Base-by-base conservation (phyloP, 2,797 vertebrate genomes). In the Setipinna tenuifilis region DNA sequence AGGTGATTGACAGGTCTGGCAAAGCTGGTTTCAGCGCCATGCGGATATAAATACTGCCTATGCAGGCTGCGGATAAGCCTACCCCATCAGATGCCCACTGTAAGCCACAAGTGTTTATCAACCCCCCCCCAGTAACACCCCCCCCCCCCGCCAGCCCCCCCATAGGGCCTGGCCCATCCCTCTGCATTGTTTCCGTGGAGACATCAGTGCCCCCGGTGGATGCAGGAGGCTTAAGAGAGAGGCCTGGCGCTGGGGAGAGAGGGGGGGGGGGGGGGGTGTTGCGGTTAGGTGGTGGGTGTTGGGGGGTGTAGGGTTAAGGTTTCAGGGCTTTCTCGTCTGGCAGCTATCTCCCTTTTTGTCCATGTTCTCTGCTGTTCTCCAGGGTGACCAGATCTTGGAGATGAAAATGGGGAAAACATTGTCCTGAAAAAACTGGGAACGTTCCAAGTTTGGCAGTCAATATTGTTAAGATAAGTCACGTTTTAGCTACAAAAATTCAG, bases 31-130 rank as follows among this genome's bases (percentile, higher is more conserved):
- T 85, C 58, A 21, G 82, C 82, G 25, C 57, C 71, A 81, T 83
- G 82, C 68, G 14, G 83, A 80, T 84, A 81, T 41, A 88, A 87
- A 81, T 84, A 85, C 31, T 0, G 2, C 23, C 21, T 21, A 6
- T 16, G 71, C 44, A 0, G 2, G 19, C 21, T 25, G 6, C 4
- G 71, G 35, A 78, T 44, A 41, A 78, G 71, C 31, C 31, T 78
- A 44, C 17, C 19, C 71, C 23, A 19, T 58, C 57, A 84, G 31
- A 57, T 31, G 50, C 54, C 54, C 28, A 68, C 25, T 59, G 54
- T 82, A 59, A 78, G 71, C 71, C 71, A 78, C 71, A 41, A 35
- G 41, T 78, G 35, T 78, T 78, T 19, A 46, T 75, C 59, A 83
- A 17, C 59, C 50, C 46, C 6, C 35, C 59, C 50, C 46, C 6